A percentile compares a stretch with the other conserved stretches of the same genome.
Evolutionary conservation across 37 sponge, comb jelly and placozoan genomes (phyloP).

Genomic region (Corticium candelabrum): DNA sequence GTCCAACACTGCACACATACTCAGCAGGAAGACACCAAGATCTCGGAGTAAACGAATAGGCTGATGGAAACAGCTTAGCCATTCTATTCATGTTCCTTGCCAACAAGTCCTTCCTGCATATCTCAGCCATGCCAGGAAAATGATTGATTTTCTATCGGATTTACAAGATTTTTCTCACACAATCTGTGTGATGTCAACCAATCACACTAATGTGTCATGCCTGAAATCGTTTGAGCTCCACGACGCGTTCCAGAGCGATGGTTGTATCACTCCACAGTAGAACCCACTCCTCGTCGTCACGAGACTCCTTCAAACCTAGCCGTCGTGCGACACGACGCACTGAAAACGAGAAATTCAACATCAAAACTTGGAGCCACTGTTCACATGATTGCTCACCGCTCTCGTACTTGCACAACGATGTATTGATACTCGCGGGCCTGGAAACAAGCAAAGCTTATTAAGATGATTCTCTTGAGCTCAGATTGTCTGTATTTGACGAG

Average conservation of each 20-base stretch:
- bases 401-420: slow-evolving; percentile 83
- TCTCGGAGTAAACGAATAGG: slow-evolving; percentile 81
- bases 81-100: slow-evolving; percentile 94
- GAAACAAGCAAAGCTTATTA: no score
- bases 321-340: slow-evolving; percentile 73
- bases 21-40: slow-evolving; percentile 97
- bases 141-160: slow-evolving; percentile 91
- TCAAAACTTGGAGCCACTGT: neutral
- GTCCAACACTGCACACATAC: no score
- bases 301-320: slow-evolving; percentile 72
- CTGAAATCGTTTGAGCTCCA: slow-evolving; percentile 89
- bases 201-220: slow-evolving; percentile 20
- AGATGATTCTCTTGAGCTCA: no score
- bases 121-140: slow-evolving; percentile 98
- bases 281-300: slow-evolving; percentile 75
- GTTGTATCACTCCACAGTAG: slow-evolving; percentile 92
- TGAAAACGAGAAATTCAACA: neutral
- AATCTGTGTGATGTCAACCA: neutral
- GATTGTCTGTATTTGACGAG: neutral
- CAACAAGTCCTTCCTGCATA: slow-evolving; percentile 91
- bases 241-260: slow-evolving; percentile 65
- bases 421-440: slow-evolving; percentile 53
- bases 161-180: neutral
- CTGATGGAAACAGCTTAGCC: slow-evolving; percentile 88
- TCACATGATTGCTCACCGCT: slow-evolving; percentile 50